A percentile compares a stretch with the other conserved stretches of the same genome.
Evolutionary conservation across 2,888 invertebrate species (phyloP).

Genomic region (Drosophila ochracea): DNA sequence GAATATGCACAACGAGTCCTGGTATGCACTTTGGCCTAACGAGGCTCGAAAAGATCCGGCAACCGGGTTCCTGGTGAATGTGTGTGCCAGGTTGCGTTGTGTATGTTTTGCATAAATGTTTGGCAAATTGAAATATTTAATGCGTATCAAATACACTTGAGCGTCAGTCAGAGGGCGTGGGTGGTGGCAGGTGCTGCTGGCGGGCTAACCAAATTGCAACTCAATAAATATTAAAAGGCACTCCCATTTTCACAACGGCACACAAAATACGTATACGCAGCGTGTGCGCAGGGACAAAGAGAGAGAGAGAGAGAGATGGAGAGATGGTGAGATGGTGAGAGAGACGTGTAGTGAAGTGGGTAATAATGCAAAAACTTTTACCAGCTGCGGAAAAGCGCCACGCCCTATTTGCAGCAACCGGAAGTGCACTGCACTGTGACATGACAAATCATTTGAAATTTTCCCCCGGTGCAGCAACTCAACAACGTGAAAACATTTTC

Average conservation of each 20-base stretch:
- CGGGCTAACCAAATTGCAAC: conserved; percentile 57
- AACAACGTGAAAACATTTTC: conserved; percentile 36
- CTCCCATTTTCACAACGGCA: conserved; percentile 25
- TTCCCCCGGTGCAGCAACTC: conserved; percentile 32
- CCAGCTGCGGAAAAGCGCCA: conserved; percentile 12
- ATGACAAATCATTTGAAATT: conserved; percentile 76
- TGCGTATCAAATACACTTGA: conserved; percentile 66
- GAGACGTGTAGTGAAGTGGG: neutral
- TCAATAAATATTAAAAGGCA: conserved; percentile 78
- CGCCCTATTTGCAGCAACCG: conserved; percentile 34
- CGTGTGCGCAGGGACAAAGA: conserved; percentile 14
- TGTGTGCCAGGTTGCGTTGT: conserved; percentile 8
- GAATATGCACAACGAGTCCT: conserved; percentile 29
- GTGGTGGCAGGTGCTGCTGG: neutral
- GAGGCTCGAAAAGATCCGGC: conserved; percentile 41
- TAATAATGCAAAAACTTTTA: conserved; percentile 40
- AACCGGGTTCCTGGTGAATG: conserved; percentile 5
- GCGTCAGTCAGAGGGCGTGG: conserved; percentile 5
- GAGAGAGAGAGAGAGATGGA: neutral
- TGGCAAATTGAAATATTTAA: conserved; percentile 76
- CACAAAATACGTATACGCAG: conserved; percentile 53
- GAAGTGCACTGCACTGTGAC: conserved; percentile 63
- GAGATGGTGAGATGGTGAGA: neutral
- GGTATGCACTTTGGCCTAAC: conserved; percentile 42
- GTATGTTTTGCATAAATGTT: conserved; percentile 71